Evolutionary conservation across 2,113 vertebrate genomes (phyloP).

Genomic region (Saguinus midas): DNA sequence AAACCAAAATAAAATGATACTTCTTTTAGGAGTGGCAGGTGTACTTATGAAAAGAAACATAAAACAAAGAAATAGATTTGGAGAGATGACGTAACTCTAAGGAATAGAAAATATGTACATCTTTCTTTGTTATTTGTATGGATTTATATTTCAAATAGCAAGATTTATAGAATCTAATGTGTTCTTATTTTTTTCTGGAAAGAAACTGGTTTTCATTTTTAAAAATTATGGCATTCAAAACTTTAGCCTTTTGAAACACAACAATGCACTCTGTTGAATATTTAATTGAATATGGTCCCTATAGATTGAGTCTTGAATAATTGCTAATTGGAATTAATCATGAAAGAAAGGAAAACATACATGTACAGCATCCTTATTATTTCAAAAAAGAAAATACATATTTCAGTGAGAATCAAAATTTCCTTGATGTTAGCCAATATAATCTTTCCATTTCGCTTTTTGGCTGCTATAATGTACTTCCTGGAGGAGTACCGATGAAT

Average conservation of each 20-base stretch:
- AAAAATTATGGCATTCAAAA: not conserved
- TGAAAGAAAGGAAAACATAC: not conserved
- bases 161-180: not conserved
- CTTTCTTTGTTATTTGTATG: constrained; percentile 1
- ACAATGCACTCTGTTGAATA: not conserved
- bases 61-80: not conserved
- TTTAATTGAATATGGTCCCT: not conserved
- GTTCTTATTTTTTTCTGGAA: not conserved
- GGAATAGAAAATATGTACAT: not conserved
- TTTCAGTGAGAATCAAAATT: not conserved
- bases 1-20: constrained; percentile 37
- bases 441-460: not conserved
- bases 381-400: constrained; percentile 29
- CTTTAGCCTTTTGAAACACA: not conserved
- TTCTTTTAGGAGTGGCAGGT: not conserved
- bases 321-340: not conserved
- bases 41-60: not conserved
- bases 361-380: not conserved
- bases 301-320: constrained; percentile 20
- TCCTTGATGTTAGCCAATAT: not conserved
- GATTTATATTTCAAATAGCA: not conserved
- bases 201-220: not conserved
- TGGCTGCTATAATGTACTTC: not conserved
- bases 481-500: not conserved
- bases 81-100: not conserved